Evolutionary conservation across 2,888 invertebrate species (phyloP).

Genomic region (Azorinus chamasolen): DNA sequence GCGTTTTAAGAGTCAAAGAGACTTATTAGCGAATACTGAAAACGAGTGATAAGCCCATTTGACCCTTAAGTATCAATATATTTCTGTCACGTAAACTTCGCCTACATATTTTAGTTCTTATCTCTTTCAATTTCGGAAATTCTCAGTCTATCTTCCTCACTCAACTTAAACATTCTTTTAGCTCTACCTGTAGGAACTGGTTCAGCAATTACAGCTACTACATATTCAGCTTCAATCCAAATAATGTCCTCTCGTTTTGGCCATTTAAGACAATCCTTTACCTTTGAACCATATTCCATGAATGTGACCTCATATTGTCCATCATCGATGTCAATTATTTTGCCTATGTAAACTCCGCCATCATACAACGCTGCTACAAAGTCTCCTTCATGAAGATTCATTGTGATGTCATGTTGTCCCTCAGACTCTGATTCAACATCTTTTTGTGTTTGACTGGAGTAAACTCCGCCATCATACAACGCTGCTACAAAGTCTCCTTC

Average conservation of each 20-base stretch:
- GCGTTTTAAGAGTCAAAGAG: no score
- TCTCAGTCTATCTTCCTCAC: neutral
- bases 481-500: no score
- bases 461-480: no score
- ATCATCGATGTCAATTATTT: neutral
- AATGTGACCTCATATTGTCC: neutral
- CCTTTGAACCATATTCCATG: slow-evolving; percentile 2
- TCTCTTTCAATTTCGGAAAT: neutral
- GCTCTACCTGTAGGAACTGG: neutral
- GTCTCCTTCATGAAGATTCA: neutral
- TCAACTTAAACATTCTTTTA: neutral
- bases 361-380: slow-evolving; percentile 14
- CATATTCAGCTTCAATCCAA: neutral
- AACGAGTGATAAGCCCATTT: no score
- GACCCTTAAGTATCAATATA: no score
- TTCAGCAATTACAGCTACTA: neutral
- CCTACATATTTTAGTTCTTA: neutral
- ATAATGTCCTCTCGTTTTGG: slow-evolving; percentile 1
- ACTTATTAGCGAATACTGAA: no score
- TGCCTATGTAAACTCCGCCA: neutral
- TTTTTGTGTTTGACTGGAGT: no score
- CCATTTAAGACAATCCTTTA: neutral
- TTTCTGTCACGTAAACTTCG: neutral
- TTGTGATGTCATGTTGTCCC: neutral
- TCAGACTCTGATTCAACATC: no score